Base-by-base conservation (phyloP, 2,888 invertebrate species). In the Acleris literana region DNA sequence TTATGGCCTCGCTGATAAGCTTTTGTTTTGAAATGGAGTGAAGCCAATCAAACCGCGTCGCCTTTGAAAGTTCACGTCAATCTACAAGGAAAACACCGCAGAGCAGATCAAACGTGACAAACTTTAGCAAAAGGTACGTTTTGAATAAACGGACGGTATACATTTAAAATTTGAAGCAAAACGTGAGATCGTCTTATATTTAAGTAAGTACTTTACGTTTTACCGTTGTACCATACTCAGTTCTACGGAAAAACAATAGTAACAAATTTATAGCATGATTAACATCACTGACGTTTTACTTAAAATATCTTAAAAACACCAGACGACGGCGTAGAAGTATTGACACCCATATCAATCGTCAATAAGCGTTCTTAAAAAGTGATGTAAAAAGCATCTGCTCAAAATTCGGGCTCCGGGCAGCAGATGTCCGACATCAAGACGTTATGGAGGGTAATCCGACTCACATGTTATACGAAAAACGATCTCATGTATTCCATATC, bases 381-480 rank as follows among this genome's bases (percentile, higher is more conserved):
- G 77, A 75, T 76, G 83, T 83, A 84, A 86, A 85, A 85, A 82
- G 71, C 88, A 88, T 88, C 83, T 86, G 90, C 73, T 70, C 74
- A 58, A 72, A 76, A 77, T 76, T 79, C 74, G 81, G 78, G 74
- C 52, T 63, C 60, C 77, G 72, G 76, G 79, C 81, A 80, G 80
- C 91, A 90, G 85, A 86, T 91, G 91, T 83, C 79, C 68, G 84
- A 85, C 85, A 89, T 90, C 86, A 88, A 90, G 91, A 89, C 87
- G 85, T 90, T 87, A 88, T 80, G 74, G 86, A 79, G 84, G 84
- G 86, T 85, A 86, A 90, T 88, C 86, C 86, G 79, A 80, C 75
- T 86, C 86, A 83, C 80, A 81, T 85, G 84, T 79, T 78, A 77
- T 73, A 82, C 76, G 80, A 80, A 83, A 87, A 88, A 85, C 83